Evolutionary conservation across 2,113 vertebrate species (phyloP).

Genomic region (Gorsachius goisagi): DNA sequence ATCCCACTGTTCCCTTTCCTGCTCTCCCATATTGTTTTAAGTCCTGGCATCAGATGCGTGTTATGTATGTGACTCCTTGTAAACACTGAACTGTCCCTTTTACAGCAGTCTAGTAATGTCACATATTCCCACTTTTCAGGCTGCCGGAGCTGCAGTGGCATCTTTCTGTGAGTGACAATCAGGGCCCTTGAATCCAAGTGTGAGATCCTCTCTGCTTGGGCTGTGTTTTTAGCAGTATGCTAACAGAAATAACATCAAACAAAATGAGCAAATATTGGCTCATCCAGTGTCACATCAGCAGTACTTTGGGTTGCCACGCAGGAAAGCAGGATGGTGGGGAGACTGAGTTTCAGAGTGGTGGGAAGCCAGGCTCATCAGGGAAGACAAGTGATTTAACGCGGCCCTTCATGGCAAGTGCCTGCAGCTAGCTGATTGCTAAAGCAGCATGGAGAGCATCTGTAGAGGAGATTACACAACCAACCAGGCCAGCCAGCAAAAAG

Average conservation of each 20-base stretch:
- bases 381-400: conserved; percentile 10
- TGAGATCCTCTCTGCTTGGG: neutral
- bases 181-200: neutral
- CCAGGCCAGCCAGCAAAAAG: neutral
- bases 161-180: neutral
- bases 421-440: conserved; percentile 32
- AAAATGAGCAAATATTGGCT: conserved; percentile 17
- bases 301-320: neutral
- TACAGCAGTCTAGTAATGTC: neutral
- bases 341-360: neutral
- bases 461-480: neutral
- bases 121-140: neutral
- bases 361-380: neutral
- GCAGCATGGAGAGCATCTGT: neutral
- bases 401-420: neutral
- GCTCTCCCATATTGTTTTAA: neutral
- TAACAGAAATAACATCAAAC: neutral
- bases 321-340: neutral
- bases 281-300: neutral
- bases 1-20: neutral
- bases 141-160: neutral
- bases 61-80: neutral
- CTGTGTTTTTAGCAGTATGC: neutral
- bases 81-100: neutral
- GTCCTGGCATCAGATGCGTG: neutral